phyloP scores from a whole-genome alignment of 2,888 invertebrate genomes.

The Diabrotica balteata region DNA sequence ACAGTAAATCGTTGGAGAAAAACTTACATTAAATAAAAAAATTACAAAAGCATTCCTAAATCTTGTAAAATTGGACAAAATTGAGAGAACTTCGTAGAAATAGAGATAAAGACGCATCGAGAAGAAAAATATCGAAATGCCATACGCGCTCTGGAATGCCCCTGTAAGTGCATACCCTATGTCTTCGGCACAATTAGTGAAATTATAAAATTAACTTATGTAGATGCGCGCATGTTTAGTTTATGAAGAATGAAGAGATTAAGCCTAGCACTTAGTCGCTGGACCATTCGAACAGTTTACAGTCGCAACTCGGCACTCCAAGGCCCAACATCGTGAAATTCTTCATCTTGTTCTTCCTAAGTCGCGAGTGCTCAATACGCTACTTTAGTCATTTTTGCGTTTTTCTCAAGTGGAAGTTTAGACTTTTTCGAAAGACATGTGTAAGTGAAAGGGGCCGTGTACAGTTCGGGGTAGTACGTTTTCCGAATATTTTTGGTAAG shows the following conservation, averaged over 20 bases:
- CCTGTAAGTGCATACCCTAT: conserved; percentile 2
- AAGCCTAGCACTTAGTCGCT: conserved; percentile 41
- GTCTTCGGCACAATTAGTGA: conserved; percentile 30
- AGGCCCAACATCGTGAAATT: conserved; percentile 42
- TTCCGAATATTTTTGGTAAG: conserved; percentile 7
- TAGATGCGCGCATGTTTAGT: conserved; percentile 36
- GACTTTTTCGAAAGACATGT: conserved; percentile 7
- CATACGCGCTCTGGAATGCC: background rate
- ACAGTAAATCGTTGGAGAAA: no score
- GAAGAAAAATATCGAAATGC: background rate
- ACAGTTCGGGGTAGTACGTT: background rate
- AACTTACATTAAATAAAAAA: background rate
- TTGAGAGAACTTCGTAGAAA: no score
- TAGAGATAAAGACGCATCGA: no score
- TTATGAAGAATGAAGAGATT: conserved; percentile 45
- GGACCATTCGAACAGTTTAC: conserved; percentile 40
- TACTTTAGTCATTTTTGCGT: background rate
- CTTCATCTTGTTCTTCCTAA: conserved; percentile 1
- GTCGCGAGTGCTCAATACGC: conserved; percentile 1
- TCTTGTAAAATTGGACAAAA: background rate
- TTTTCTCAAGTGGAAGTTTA: background rate
- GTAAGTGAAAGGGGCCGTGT: conserved; percentile 6
- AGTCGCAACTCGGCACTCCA: conserved; percentile 49
- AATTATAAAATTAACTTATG: conserved; percentile 33
- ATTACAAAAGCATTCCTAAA: background rate